Evolutionary conservation across 2,797 vertebrate species (phyloP).

Genomic region (Myotis findleyi): DNA sequence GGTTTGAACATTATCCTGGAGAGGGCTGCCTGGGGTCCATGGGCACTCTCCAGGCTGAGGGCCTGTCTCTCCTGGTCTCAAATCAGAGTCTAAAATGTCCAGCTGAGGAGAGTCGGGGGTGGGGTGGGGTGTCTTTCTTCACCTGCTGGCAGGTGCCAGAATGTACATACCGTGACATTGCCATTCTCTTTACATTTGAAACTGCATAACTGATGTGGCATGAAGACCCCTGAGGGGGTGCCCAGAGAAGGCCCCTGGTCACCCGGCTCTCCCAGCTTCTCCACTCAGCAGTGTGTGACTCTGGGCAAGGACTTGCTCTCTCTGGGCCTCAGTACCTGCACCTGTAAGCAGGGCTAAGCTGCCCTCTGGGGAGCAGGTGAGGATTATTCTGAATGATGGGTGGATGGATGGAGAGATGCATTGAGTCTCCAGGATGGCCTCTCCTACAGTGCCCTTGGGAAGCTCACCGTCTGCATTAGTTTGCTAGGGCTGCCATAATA

Average conservation of each 20-base stretch:
- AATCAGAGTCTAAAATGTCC: neutral
- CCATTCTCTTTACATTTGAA: neutral
- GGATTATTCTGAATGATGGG: neutral
- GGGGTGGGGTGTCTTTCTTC: neutral
- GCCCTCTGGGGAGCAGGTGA: neutral
- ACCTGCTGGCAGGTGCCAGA: neutral
- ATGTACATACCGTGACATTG: rapidly evolving
- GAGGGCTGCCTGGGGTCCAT: neutral
- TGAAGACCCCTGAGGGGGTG: neutral
- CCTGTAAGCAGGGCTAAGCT: neutral
- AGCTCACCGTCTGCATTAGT: neutral
- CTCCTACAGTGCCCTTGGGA: neutral
- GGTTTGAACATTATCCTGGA: neutral
- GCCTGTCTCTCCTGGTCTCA: neutral
- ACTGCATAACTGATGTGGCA: neutral
- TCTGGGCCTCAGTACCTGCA: neutral
- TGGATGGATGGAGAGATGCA: neutral
- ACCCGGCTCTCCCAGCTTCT: neutral
- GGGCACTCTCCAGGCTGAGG: neutral
- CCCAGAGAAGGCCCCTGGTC: neutral
- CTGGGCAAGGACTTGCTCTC: neutral
- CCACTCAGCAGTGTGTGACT: neutral
- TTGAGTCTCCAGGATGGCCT: neutral
- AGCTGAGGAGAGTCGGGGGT: neutral
- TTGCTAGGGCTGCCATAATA: neutral